Evolutionary conservation across 53 echinoderm and acorn worm genomes (phyloP).

Genomic region (Hippasteria phrygiana): DNA sequence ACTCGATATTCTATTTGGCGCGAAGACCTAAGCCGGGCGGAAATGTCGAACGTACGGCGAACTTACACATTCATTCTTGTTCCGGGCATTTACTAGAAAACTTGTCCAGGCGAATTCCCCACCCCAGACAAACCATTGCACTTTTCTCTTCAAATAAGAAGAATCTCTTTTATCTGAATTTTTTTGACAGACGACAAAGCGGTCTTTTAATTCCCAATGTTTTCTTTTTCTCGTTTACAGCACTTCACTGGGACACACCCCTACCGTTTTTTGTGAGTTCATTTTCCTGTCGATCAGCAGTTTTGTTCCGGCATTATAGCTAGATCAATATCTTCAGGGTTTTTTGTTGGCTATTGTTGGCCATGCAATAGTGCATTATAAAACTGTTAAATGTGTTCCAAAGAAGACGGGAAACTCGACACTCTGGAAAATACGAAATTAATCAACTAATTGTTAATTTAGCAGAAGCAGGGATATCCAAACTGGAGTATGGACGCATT

Average conservation of each 20-base stretch:
- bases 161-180: background rate
- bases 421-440: constrained; percentile 51
- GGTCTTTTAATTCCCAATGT: constrained; percentile 2
- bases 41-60: constrained; percentile 27
- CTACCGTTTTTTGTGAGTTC: background rate
- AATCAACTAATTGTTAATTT: constrained; percentile 61
- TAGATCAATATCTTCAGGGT: constrained; percentile 3
- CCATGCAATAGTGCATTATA: background rate
- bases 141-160: background rate
- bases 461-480: background rate
- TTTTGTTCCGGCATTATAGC: background rate
- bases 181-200: background rate
- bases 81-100: background rate
- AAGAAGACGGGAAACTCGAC: constrained; percentile 34
- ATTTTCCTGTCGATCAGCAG: too few species aligned
- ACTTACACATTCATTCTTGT: constrained; percentile 14
- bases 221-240: background rate
- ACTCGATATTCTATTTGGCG: background rate
- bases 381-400: constrained; percentile 11
- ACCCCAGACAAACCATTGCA: background rate
- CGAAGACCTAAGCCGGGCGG: background rate
- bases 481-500: constrained; percentile 10
- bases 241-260: background rate
- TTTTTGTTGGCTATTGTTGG: constrained; percentile 22
- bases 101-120: constrained; percentile 3